Evolutionary conservation across 2,797 vertebrate genomes (phyloP).

Genomic region (Myotis daubentonii): DNA sequence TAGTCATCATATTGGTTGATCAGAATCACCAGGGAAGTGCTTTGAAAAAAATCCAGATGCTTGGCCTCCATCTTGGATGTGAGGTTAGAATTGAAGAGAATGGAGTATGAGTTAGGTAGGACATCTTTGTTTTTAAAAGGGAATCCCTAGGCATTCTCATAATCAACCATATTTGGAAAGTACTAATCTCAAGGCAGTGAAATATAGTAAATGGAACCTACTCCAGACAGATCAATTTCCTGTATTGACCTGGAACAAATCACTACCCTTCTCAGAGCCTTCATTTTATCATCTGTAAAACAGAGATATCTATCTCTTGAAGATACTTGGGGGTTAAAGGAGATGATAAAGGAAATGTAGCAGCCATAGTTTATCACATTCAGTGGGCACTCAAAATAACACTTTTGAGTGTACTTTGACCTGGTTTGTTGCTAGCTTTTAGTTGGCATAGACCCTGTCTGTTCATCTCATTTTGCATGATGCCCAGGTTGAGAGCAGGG

Average conservation of each 20-base stretch:
- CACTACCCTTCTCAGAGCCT: not conserved
- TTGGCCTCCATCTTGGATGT: not conserved
- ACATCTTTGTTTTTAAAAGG: not conserved
- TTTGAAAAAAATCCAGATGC: not conserved
- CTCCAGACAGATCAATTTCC: not conserved
- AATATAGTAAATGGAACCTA: not conserved
- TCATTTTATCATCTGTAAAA: not conserved
- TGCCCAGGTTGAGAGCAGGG: not conserved
- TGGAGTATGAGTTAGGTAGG: not conserved
- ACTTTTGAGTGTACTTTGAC: not conserved
- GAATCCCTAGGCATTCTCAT: not conserved
- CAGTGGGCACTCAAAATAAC: not conserved
- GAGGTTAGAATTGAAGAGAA: not conserved
- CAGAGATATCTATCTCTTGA: not conserved
- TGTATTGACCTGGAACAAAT: not conserved
- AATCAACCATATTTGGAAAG: not conserved
- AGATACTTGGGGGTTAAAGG: not conserved
- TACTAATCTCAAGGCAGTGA: not conserved
- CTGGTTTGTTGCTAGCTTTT: not conserved
- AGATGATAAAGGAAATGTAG: not conserved
- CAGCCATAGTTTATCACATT: not conserved
- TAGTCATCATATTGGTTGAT: not conserved
- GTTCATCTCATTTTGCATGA: not conserved
- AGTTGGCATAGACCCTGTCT: not conserved
- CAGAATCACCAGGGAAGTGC: not conserved